Evolutionary conservation across 2,888 invertebrate species (phyloP).

Genomic region (Trichopoda pennipes): DNA sequence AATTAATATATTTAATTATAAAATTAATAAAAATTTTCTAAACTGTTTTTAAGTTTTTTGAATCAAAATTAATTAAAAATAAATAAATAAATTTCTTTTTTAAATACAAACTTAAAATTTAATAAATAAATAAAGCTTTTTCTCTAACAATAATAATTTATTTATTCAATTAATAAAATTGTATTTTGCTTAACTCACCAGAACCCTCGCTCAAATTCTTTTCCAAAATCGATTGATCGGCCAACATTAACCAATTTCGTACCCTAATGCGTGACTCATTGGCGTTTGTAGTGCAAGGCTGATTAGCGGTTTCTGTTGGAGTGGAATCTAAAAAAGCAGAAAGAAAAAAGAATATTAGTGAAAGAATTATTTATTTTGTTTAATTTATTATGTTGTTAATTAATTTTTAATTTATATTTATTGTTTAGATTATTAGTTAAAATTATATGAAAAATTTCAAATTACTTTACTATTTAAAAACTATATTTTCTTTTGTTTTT

Average conservation of each 20-base stretch:
- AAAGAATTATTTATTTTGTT: neutral
- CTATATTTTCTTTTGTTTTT: neutral
- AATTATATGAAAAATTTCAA: constrained; percentile 66
- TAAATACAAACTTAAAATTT: neutral
- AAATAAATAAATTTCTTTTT: neutral
- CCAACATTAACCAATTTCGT: constrained; percentile 81
- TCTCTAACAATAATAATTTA: constrained; percentile 12
- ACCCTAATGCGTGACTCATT: constrained; percentile 79
- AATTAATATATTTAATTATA: too few relatives aligned
- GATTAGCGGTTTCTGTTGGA: constrained; percentile 24
- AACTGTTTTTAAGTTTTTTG: too few relatives aligned
- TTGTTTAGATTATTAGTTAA: constrained; percentile 2
- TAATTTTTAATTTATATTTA: constrained; percentile 22
- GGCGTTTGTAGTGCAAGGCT: constrained; percentile 8
- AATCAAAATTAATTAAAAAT: too few relatives aligned
- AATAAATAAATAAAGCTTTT: constrained; percentile 22
- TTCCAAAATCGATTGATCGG: constrained; percentile 79
- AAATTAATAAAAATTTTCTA: too few relatives aligned
- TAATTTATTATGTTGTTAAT: too few relatives aligned
- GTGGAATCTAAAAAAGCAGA: constrained; percentile 55
- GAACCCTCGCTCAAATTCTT: constrained; percentile 71
- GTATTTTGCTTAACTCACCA: constrained; percentile 70
- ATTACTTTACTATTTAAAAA: constrained; percentile 52
- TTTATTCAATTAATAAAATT: neutral
- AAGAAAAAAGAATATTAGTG: constrained; percentile 40